Evolutionary conservation across 2,888 invertebrate genomes (phyloP).

Genomic region (Drosophila phalerata): DNA sequence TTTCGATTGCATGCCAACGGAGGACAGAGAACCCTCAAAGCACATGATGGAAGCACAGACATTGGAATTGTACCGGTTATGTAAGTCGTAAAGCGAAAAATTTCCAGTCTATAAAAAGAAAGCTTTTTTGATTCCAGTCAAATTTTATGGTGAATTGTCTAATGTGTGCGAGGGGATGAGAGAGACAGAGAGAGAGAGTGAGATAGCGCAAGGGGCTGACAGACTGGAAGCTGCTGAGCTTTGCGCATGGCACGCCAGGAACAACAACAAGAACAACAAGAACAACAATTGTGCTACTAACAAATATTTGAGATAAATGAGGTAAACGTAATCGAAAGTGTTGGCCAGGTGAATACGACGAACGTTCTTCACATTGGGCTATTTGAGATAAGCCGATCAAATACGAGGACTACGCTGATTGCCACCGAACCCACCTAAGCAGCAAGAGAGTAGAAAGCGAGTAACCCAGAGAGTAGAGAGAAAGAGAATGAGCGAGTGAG

Average conservation of each 20-base stretch:
- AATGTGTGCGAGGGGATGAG: constrained; percentile 14
- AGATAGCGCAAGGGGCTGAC: constrained; percentile 22
- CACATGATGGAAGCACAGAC: constrained; percentile 31
- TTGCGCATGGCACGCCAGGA: constrained; percentile 48
- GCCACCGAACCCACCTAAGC: constrained; percentile 34
- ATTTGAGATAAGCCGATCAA: constrained; percentile 44
- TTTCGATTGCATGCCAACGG: constrained; percentile 50
- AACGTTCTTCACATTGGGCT: constrained; percentile 21
- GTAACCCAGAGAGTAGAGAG: constrained; percentile 17
- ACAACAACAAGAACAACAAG: constrained; percentile 5
- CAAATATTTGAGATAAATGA: constrained; percentile 10
- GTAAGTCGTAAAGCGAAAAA: constrained; percentile 74
- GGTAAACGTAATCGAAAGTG: constrained; percentile 52
- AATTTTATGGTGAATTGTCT: constrained; percentile 3
- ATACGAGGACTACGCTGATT: constrained; percentile 36
- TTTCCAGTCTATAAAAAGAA: constrained; percentile 64
- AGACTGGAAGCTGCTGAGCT: constrained; percentile 39
- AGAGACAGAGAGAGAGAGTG: constrained; percentile 13
- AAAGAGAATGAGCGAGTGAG: constrained; percentile 18
- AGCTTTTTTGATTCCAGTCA: constrained; percentile 64
- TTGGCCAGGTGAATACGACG: constrained; percentile 30
- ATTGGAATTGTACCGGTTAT: constrained; percentile 74
- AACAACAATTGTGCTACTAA: constrained; percentile 14
- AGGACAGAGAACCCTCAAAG: constrained; percentile 20
- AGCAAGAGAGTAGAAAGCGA: constrained; percentile 9